These are phyloP conservation scores for Ochropleura leucogaster DNA, from an alignment of 2,888 invertebrate genomes.

Conservation along the genomic window DNA sequence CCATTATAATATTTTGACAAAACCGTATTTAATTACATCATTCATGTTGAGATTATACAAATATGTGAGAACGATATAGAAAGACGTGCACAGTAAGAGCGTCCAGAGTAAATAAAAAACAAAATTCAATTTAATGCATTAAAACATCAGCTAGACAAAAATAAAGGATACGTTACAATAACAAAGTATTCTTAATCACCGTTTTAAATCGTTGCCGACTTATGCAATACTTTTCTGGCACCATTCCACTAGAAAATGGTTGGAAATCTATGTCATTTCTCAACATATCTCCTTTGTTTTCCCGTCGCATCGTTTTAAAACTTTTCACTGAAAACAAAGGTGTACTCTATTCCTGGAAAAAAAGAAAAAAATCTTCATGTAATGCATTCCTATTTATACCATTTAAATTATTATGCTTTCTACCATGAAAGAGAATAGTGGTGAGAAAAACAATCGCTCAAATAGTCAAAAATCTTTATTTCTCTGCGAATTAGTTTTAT, in stretches of 20 bases:
- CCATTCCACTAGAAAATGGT: conserved; percentile 9
- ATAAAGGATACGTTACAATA: not conserved
- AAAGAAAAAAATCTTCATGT: not conserved
- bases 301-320: conserved; percentile 20
- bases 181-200: conserved; percentile 10
- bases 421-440: no score
- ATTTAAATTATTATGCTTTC: not conserved
- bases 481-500: not conserved
- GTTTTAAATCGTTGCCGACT: conserved; percentile 5
- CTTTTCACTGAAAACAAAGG: conserved; percentile 10
- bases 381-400: not conserved
- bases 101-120: no score
- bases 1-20: no score
- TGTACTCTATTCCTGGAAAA: not conserved
- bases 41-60: no score
- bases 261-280: conserved; percentile 31
- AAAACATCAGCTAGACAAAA: not conserved
- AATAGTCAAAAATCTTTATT: not conserved
- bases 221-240: conserved; percentile 26
- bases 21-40: no score
- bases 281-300: conserved; percentile 25
- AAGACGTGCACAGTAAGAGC: no score
- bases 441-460: not conserved
- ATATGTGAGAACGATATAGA: no score
- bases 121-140: no score